Percentiles rank a stretch among this genome's conserved stretches.
These are phyloP conservation scores for Parambassis ranga DNA, from an alignment of 2,797 vertebrate species.

Conservation along the genomic window DNA sequence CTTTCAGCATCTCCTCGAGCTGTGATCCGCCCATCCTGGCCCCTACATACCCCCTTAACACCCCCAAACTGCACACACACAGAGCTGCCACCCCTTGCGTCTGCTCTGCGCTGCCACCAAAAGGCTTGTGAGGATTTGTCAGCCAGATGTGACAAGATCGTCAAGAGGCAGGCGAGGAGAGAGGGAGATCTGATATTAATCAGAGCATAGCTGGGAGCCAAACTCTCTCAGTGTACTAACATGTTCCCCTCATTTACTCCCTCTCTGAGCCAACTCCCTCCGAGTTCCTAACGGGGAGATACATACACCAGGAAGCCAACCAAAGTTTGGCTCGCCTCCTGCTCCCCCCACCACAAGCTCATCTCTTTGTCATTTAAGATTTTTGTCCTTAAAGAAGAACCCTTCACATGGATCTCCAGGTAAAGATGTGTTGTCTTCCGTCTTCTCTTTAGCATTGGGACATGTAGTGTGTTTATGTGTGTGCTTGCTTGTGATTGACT, in stretches of 20 bases:
- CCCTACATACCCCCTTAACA: conserved; percentile 17
- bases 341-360: neutral
- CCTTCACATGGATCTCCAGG: conserved; percentile 69
- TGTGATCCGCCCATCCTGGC: conserved; percentile 56
- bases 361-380: conserved; percentile 30
- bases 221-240: conserved; percentile 91
- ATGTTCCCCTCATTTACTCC: conserved; percentile 89
- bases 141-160: conserved; percentile 94
- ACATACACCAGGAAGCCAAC: conserved; percentile 48
- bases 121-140: conserved; percentile 90
- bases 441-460: conserved; percentile 5
- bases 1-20: conserved; percentile 81
- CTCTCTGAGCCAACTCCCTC: conserved; percentile 78
- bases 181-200: conserved; percentile 91
- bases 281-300: conserved; percentile 68
- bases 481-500: conserved; percentile 48
- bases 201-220: conserved; percentile 91
- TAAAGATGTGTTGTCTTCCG: conserved; percentile 45
- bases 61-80: conserved; percentile 12
- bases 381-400: conserved; percentile 23
- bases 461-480: neutral
- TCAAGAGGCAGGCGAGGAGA: conserved; percentile 82
- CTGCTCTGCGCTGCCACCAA: conserved; percentile 76
- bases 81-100: conserved; percentile 12
- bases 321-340: conserved; percentile 34